Evolutionary conservation across 1,140 invertebrate genomes (phyloP), one percentile per base, ranked within the genome.

Genomic region (Drosophila virilis): DNA sequence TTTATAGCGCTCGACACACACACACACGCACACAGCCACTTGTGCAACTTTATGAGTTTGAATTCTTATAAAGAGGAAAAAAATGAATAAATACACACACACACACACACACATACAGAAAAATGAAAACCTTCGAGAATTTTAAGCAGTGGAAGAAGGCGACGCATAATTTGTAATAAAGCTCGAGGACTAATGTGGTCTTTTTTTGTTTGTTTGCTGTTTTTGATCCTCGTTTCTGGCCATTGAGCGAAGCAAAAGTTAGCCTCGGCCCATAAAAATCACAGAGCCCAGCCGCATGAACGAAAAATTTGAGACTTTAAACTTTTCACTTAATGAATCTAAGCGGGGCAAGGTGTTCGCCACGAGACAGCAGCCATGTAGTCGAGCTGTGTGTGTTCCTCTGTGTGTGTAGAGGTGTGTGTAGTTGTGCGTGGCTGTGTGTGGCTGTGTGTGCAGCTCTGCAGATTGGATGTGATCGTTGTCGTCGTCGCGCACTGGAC

Each of bases 81-180:
- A 42, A 51, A 72, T 33, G 51, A 52, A 64, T 50, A 61, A 10
- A 46, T 28, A 28, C 22, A 5, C 22, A 28, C 4, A 28, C 22
- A 28, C 22, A 6, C 22, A 28, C 22, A 28, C 22, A 28, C 22
- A 28, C 22, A 28, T 4, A 28, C 22, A 28, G 22, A 59, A 60
- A 43, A 52, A 52, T 61, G 57, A 52, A 69, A 69, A 62, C 48
- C 58, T 59, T 43, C 48, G 17, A 69, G 67, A 57, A 46, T 66
- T 57, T 66, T 17, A 35, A 68, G 55, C 22, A 64, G 28, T 57
- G 42, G 38, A 67, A 52, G 74, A 61, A 69, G 83, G 80, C 77
- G 80, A 89, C 80, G 84, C 84, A 88, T 88, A 89, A 88, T 88
- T 88, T 88, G 84, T 88, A 88, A 88, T 88, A 88, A 88, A 88